Evolutionary conservation across 30 jellyfish, hydroid and myxozoan species (phyloP).

Genomic region (Mastigias papua): DNA sequence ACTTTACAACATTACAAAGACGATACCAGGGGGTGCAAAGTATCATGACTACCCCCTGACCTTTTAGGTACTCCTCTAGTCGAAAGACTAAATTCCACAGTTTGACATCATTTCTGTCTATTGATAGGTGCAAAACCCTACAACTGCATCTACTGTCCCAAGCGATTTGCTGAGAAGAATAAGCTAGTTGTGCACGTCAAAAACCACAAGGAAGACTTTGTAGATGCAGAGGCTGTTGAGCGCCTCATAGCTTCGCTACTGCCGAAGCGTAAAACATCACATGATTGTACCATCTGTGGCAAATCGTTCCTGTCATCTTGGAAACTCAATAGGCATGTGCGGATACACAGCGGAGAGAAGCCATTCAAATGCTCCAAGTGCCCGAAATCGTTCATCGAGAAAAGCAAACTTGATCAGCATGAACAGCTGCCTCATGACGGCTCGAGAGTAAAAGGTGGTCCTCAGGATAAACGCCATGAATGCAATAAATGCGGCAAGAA

Average conservation of each 20-base stretch:
- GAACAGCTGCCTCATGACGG: slow-evolving; percentile 69
- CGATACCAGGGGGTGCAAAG: too few species aligned
- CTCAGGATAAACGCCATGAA: slow-evolving; percentile 48
- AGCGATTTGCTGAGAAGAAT: slow-evolving; percentile 77
- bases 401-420: slow-evolving; percentile 70
- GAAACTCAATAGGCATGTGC: slow-evolving; percentile 71
- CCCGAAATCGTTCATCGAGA: slow-evolving; percentile 55
- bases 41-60: too few species aligned
- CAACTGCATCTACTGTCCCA: slow-evolving; percentile 78
- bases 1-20: too few species aligned
- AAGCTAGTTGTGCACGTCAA: slow-evolving; percentile 55
- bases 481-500: slow-evolving; percentile 67
- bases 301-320: slow-evolving; percentile 68
- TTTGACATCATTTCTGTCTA: not conserved
- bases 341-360: slow-evolving; percentile 76
- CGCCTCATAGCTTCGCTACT: slow-evolving; percentile 65
- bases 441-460: slow-evolving; percentile 16
- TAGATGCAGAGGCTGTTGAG: slow-evolving; percentile 66
- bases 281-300: slow-evolving; percentile 58
- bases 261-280: slow-evolving; percentile 65
- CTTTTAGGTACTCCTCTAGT: too few species aligned
- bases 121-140: slow-evolving; percentile 72
- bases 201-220: slow-evolving; percentile 73
- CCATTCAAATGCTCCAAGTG: slow-evolving; percentile 72
- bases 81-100: not conserved